These are phyloP conservation scores for Heteractis magnifica DNA, from an alignment of 92 coral and sea anemone genomes.

Conservation along the genomic window DNA sequence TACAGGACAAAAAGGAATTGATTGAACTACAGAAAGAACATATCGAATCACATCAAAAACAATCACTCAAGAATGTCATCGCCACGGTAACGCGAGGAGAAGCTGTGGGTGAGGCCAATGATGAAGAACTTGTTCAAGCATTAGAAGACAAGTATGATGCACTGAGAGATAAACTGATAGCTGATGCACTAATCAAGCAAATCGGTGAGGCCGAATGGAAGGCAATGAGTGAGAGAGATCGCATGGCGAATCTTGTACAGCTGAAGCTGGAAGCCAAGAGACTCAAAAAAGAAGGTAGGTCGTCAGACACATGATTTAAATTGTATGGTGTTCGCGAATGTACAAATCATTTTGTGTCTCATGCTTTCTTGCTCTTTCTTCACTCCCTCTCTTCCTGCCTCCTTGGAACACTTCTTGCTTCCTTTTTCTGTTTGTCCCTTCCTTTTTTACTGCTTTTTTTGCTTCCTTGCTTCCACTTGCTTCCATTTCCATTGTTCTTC, in stretches of 20 bases:
- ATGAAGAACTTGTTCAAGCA: conserved; percentile 86
- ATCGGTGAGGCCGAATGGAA: conserved; percentile 89
- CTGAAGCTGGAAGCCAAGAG: conserved; percentile 84
- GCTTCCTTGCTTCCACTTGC: too few species aligned
- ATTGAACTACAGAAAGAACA: conserved; percentile 76
- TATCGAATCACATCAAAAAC: conserved; percentile 58
- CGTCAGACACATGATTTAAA: not conserved
- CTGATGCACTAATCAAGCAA: conserved; percentile 85
- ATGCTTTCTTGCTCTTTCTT: too few species aligned
- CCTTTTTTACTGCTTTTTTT: too few species aligned
- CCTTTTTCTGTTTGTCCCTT: too few species aligned
- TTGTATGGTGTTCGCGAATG: too few species aligned
- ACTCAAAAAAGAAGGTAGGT: conserved; percentile 73
- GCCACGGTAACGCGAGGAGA: conserved; percentile 80
- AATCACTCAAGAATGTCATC: conserved; percentile 62
- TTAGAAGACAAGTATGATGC: conserved; percentile 93
- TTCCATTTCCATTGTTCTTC: too few species aligned
- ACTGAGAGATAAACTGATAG: conserved; percentile 82
- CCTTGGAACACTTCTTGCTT: too few species aligned
- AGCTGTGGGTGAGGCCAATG: conserved; percentile 69
- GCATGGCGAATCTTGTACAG: conserved; percentile 75
- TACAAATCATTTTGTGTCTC: too few species aligned
- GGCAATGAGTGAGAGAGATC: conserved; percentile 83
- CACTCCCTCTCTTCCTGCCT: too few species aligned
- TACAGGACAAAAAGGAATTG: conserved; percentile 73